These are phyloP conservation scores for Sebastes jordani DNA, from an alignment of 2,797 vertebrate genomes.

Conservation along the genomic window DNA sequence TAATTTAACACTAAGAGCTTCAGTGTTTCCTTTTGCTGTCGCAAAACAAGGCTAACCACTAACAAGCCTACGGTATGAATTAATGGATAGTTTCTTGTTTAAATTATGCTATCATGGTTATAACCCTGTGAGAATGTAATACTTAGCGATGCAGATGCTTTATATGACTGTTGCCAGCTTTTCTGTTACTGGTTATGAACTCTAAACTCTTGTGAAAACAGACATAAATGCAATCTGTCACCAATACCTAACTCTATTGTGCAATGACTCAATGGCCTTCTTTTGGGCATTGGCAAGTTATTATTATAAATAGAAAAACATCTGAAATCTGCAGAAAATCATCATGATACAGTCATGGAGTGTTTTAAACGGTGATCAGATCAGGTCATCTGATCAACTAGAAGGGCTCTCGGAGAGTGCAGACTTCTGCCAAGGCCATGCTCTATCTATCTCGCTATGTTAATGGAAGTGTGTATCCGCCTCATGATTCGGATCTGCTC, in stretches of 20 bases:
- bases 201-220: neutral
- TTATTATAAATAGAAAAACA: neutral
- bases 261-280: too few species aligned
- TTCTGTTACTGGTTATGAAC: neutral
- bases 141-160: neutral
- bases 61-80: neutral
- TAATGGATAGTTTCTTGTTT: too few species aligned
- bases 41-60: neutral
- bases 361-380: too few species aligned
- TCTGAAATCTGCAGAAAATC: neutral
- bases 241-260: too few species aligned
- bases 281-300: neutral
- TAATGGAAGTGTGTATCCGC: too few species aligned
- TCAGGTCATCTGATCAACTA: too few species aligned
- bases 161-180: neutral
- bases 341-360: too few species aligned
- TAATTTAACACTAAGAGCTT: neutral
- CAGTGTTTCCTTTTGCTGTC: neutral
- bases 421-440: too few species aligned
- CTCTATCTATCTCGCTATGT: too few species aligned
- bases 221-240: neutral
- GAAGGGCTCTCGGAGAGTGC: too few species aligned
- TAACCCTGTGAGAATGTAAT: neutral
- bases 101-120: too few species aligned
- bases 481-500: too few species aligned